phyloP scores from a whole-genome alignment of 2,888 invertebrate species.

The Agriopis leucophaearia region DNA sequence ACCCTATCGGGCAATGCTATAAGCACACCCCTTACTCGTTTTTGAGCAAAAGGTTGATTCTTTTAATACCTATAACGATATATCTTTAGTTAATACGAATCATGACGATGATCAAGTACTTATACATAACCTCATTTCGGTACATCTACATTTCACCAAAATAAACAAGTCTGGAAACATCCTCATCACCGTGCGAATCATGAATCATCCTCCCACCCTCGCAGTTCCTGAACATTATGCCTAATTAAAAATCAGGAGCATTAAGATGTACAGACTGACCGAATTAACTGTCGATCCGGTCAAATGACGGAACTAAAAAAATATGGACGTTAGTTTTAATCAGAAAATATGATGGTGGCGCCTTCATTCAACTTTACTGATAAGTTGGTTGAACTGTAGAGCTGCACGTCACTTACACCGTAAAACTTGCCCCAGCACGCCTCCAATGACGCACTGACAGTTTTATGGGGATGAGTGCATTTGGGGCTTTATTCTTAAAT shows the following conservation, averaged over 20 bases:
- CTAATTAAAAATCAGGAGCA: slow-evolving; percentile 58
- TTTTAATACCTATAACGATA: too few relatives aligned
- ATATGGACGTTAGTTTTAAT: not conserved
- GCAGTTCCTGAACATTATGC: slow-evolving; percentile 57
- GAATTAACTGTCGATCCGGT: not conserved
- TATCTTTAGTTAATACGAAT: too few relatives aligned
- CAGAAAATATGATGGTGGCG: not conserved
- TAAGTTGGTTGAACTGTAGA: not conserved
- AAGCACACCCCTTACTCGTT: too few relatives aligned
- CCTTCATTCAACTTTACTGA: not conserved
- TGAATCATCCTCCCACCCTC: slow-evolving; percentile 65
- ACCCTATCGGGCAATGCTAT: too few relatives aligned
- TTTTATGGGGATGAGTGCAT: slow-evolving; percentile 66
- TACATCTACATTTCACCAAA: not conserved
- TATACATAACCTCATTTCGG: too few relatives aligned
- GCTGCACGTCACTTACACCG: slow-evolving; percentile 60
- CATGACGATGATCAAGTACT: not conserved
- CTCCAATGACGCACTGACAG: slow-evolving; percentile 78
- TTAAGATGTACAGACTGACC: slow-evolving; percentile 36
- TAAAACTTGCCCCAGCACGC: slow-evolving; percentile 75
- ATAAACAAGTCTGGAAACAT: slow-evolving; percentile 3
- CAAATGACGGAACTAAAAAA: not conserved
- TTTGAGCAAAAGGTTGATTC: too few relatives aligned
- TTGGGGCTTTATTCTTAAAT: slow-evolving; percentile 39
- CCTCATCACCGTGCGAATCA: slow-evolving; percentile 43